Conservation (phyloP, 2,113 vertebrate genomes). For the Phrynocephalus versicolor region DNA sequence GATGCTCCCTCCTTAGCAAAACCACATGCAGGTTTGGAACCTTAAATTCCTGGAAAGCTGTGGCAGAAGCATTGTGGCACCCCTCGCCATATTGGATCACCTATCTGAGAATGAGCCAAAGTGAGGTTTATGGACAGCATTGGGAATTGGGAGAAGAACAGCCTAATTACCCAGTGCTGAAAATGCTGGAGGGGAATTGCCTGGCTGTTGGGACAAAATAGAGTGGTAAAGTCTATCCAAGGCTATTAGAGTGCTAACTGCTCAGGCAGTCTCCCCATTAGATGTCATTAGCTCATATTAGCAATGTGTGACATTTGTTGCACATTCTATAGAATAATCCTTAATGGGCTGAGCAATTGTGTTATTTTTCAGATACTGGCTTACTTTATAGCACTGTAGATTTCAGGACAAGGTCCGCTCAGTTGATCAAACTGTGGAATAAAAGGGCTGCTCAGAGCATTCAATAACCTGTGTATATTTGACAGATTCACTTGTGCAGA, state of each 20-base stretch:
- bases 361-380: constrained; percentile 44
- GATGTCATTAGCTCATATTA: background rate
- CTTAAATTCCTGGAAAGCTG: fast-evolving
- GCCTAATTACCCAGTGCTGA: background rate
- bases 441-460: constrained; percentile 39
- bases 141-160: background rate
- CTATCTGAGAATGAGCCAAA: background rate
- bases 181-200: background rate
- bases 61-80: background rate
- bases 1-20: background rate
- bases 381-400: constrained; percentile 24
- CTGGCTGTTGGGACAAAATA: constrained; percentile 16
- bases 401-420: constrained; percentile 38
- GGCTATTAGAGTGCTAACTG: constrained; percentile 1
- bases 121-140: background rate
- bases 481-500: constrained; percentile 11
- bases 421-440: background rate
- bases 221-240: background rate
- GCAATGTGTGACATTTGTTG: constrained; percentile 19
- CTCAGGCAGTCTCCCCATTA: background rate
- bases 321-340: constrained; percentile 21
- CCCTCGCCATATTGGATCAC: background rate
- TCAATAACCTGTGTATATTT: constrained; percentile 9
- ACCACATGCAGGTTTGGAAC: background rate
- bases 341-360: constrained; percentile 44